A percentile compares a stretch with the other conserved stretches of the same genome.
phyloP scores from a whole-genome alignment of 2,113 vertebrate species.

The Osmerus eperlanus region DNA sequence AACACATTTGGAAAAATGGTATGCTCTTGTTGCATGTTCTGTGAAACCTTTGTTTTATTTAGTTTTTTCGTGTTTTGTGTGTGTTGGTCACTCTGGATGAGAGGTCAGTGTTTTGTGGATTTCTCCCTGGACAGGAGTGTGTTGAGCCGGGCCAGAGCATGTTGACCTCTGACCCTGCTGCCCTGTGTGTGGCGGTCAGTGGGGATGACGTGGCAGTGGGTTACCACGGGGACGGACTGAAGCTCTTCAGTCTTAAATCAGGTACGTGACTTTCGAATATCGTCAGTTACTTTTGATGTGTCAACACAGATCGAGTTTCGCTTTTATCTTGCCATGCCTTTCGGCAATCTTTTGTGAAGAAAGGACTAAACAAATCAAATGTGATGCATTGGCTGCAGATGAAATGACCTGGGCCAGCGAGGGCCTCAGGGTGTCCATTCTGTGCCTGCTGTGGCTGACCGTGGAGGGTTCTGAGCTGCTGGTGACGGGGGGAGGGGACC shows the following conservation, averaged over 20 bases:
- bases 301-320: no score
- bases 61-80: neutral
- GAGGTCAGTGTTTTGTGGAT: neutral
- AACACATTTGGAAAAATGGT: constrained; percentile 56
- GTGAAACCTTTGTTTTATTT: neutral
- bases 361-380: neutral
- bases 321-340: no score
- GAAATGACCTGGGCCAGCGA: constrained; percentile 47
- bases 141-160: constrained; percentile 39
- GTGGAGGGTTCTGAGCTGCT: constrained; percentile 43
- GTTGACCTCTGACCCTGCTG: constrained; percentile 48
- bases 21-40: constrained; percentile 11
- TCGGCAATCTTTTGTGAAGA: neutral
- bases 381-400: constrained; percentile 48
- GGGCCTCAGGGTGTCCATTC: constrained; percentile 52
- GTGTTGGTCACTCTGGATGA: neutral
- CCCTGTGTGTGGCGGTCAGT: constrained; percentile 74
- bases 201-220: constrained; percentile 70
- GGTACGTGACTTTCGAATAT: constrained; percentile 55
- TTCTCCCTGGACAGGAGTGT: constrained; percentile 24
- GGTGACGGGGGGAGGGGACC: constrained; percentile 71
- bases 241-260: constrained; percentile 67
- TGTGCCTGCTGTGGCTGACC: constrained; percentile 70
- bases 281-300: no score
- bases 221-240: constrained; percentile 73